Conservation (phyloP, 2,888 invertebrate species). For the Tethea ocularis region DNA sequence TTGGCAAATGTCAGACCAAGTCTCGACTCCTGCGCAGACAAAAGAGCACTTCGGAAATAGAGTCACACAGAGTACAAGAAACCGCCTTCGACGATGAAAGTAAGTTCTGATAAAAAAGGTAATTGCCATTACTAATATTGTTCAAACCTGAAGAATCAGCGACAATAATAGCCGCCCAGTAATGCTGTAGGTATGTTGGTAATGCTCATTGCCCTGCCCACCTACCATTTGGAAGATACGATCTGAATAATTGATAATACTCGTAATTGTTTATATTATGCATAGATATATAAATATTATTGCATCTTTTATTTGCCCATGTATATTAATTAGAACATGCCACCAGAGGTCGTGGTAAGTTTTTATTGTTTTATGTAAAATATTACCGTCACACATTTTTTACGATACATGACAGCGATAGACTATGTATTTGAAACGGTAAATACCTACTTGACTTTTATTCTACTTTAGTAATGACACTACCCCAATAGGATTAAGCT, state of each 20-base stretch:
- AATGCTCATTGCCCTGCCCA: too few species aligned
- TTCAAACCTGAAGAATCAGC: too few species aligned
- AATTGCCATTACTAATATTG: too few species aligned
- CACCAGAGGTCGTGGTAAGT: constrained; percentile 61
- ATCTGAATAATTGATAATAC: neutral
- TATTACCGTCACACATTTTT: neutral
- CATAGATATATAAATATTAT: neutral
- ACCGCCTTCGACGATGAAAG: constrained; percentile 90
- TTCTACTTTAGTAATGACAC: constrained; percentile 24
- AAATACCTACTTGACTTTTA: neutral
- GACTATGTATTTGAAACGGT: too few species aligned
- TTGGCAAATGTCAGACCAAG: constrained; percentile 93
- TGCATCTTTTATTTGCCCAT: constrained; percentile 14
- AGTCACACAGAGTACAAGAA: constrained; percentile 86
- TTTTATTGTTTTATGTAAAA: constrained; percentile 16
- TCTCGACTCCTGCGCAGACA: constrained; percentile 92
- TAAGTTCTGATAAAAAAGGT: constrained; percentile 75
- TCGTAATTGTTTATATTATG: neutral
- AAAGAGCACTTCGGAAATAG: constrained; percentile 94
- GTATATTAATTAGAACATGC: constrained; percentile 37
- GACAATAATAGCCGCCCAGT: too few species aligned
- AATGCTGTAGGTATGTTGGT: too few species aligned
- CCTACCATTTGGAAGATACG: neutral
- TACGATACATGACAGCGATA: neutral
- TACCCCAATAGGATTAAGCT: constrained; percentile 43